These are phyloP conservation scores for Spermophilus dauricus DNA, from an alignment of 2,113 vertebrate genomes.

Conservation along the genomic window DNA sequence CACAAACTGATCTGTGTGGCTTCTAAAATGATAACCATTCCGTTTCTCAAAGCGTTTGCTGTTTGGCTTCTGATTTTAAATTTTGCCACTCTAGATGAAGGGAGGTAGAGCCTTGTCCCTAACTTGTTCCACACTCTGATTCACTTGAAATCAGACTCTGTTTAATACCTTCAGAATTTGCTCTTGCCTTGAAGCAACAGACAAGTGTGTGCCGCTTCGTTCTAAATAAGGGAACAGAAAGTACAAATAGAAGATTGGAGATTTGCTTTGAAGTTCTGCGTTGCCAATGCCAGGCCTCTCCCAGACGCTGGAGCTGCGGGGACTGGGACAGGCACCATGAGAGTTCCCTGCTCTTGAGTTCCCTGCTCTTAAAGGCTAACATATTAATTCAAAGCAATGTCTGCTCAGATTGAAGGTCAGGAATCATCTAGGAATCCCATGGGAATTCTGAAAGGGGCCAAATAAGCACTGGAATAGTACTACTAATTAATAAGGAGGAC, in stretches of 20 bases:
- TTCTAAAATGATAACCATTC: conserved; percentile 78
- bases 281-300: conserved; percentile 76
- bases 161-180: conserved; percentile 82
- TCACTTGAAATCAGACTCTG: conserved; percentile 72
- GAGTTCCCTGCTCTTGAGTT: conserved; percentile 3
- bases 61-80: conserved; percentile 77
- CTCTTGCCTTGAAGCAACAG: conserved; percentile 85
- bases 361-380: conserved; percentile 51
- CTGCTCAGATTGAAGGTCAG: conserved; percentile 31
- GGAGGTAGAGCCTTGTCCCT: conserved; percentile 27
- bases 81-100: conserved; percentile 69
- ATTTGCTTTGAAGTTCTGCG: conserved; percentile 85
- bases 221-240: conserved; percentile 83
- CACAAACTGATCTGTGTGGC: conserved; percentile 70
- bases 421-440: conserved; percentile 56
- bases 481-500: conserved; percentile 59
- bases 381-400: conserved; percentile 8
- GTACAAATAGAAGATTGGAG: conserved; percentile 87
- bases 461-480: neutral
- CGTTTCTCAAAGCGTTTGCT: conserved; percentile 77
- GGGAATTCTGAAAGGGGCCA: conserved; percentile 39
- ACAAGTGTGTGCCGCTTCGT: conserved; percentile 83
- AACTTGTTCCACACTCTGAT: conserved; percentile 70
- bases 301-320: conserved; percentile 28
- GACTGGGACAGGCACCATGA: neutral